A percentile compares a stretch with the other conserved stretches of the same genome.
Evolutionary conservation across 2,797 vertebrate genomes (phyloP).

Genomic region (Rhynchonycteris naso): DNA sequence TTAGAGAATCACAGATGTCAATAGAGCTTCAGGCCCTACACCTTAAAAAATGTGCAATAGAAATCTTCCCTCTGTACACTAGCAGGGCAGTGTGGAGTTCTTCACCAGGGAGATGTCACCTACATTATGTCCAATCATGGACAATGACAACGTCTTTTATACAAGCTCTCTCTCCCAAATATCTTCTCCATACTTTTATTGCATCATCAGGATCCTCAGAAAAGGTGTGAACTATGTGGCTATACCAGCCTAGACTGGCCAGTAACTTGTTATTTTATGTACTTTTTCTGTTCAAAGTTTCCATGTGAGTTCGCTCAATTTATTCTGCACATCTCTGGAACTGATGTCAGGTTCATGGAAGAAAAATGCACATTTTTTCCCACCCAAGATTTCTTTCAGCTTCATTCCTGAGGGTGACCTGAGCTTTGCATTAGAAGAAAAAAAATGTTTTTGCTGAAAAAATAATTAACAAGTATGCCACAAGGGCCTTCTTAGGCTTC

Average conservation of each 20-base stretch:
- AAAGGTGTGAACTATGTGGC: background rate
- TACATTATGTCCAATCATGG: background rate
- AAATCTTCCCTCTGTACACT: slow-evolving; percentile 23
- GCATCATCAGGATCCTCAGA: background rate
- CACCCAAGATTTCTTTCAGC: background rate
- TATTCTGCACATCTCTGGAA: background rate
- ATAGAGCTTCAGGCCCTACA: background rate
- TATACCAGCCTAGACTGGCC: background rate
- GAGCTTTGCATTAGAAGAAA: slow-evolving; percentile 37
- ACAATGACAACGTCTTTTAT: background rate
- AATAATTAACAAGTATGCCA: background rate
- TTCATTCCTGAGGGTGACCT: slow-evolving; percentile 29
- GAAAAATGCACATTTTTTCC: background rate
- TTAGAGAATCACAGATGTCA: slow-evolving; percentile 77
- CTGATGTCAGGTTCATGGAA: slow-evolving; percentile 10
- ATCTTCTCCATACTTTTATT: background rate
- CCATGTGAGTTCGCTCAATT: background rate
- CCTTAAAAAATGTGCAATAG: slow-evolving; percentile 16
- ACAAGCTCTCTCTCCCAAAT: background rate
- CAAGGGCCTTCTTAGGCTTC: background rate
- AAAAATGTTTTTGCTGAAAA: background rate
- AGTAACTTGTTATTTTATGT: background rate
- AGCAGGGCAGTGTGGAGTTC: background rate
- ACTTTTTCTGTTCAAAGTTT: slow-evolving; percentile 42
- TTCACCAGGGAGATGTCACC: background rate